Percentiles rank a stretch among this genome's conserved stretches.
These are phyloP conservation scores for Drosophila lowei DNA, from an alignment of 1,140 invertebrate species.

Conservation along the genomic window DNA sequence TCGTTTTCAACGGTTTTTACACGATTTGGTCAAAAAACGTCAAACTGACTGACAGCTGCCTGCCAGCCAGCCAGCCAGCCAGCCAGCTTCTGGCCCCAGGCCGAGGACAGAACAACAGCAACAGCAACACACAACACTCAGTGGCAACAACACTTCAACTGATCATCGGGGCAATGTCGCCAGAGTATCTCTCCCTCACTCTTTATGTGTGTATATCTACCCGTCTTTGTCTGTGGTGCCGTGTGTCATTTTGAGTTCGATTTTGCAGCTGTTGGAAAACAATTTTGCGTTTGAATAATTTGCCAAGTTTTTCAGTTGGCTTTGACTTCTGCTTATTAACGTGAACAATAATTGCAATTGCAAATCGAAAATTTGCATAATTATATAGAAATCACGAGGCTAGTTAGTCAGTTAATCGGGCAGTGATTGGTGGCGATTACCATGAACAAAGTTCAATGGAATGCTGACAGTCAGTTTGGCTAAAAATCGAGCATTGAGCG, in stretches of 20 bases:
- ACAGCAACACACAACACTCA: conserved; percentile 40
- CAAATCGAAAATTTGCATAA: conserved; percentile 74
- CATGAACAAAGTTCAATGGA: conserved; percentile 41
- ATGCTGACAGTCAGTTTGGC: conserved; percentile 21
- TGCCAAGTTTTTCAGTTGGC: conserved; percentile 50
- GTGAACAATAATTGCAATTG: conserved; percentile 71
- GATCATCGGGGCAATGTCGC: conserved; percentile 54
- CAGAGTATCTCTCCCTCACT: conserved; percentile 26
- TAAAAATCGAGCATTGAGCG: conserved; percentile 36
- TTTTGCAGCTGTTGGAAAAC: conserved; percentile 71
- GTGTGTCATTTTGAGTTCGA: conserved; percentile 62
- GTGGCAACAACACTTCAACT: conserved; percentile 50
- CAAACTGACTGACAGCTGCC: conserved; percentile 66
- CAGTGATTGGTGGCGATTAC: conserved; percentile 40
- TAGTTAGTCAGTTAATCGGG: conserved; percentile 64
- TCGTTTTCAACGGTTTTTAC: conserved; percentile 76
- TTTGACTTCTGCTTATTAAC: conserved; percentile 59
- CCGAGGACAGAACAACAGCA: conserved; percentile 44
- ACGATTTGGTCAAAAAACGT: conserved; percentile 80
- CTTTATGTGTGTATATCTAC: too few relatives aligned
- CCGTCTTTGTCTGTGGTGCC: background rate
- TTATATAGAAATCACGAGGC: conserved; percentile 80
- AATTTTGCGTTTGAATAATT: conserved; percentile 79
- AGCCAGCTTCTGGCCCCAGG: conserved; percentile 39
- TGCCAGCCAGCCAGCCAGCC: conserved; percentile 25